Conservation (phyloP, 1,140 invertebrate genomes). For the Drosophila elegans region DNA sequence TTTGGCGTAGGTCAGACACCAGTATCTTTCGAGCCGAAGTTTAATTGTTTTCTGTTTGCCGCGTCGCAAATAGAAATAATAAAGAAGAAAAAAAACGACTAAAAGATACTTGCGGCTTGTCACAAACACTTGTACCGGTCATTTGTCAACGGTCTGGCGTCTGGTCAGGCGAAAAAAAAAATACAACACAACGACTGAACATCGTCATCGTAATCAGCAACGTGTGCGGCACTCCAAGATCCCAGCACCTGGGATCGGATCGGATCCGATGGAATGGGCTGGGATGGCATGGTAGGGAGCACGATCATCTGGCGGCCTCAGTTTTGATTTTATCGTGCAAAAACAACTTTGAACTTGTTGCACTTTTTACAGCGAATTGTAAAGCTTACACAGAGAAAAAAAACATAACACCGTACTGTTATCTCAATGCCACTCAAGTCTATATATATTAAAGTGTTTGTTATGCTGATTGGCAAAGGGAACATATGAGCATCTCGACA, state of each 20-base stretch:
- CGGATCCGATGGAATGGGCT: slow-evolving; percentile 12
- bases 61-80: slow-evolving; percentile 60
- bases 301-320: slow-evolving; percentile 39
- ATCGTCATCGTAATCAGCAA: slow-evolving; percentile 80
- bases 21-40: slow-evolving; percentile 48
- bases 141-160: slow-evolving; percentile 72
- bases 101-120: slow-evolving; percentile 78
- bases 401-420: not conserved
- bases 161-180: slow-evolving; percentile 30
- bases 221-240: slow-evolving; percentile 70
- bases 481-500: too few relatives aligned
- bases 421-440: not conserved
- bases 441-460: not conserved
- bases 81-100: slow-evolving; percentile 45
- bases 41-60: slow-evolving; percentile 68
- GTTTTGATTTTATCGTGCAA: slow-evolving; percentile 63
- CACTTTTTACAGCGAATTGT: slow-evolving; percentile 41
- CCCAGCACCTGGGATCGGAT: slow-evolving; percentile 48
- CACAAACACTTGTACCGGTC: slow-evolving; percentile 79
- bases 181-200: slow-evolving; percentile 41
- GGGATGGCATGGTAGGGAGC: slow-evolving; percentile 13
- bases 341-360: slow-evolving; percentile 46
- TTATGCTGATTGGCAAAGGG: not conserved
- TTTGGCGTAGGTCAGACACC: slow-evolving; percentile 66
- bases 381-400: slow-evolving; percentile 15